A percentile compares a stretch with the other conserved stretches of the same genome.
Conservation (phyloP, 1,140 invertebrate species). For the Sminthurides bifidus region DNA sequence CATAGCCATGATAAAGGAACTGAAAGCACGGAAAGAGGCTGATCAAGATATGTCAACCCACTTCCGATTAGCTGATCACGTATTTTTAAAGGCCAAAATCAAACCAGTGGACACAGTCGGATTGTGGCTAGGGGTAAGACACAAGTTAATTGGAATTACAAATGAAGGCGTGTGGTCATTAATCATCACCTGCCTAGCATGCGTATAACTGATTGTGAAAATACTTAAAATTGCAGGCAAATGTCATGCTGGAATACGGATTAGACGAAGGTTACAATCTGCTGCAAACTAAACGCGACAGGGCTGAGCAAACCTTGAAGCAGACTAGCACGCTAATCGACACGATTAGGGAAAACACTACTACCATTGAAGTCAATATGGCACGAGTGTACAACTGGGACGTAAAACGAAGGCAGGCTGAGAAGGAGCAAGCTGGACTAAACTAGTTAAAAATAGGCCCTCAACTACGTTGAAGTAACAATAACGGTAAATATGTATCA, state of each 20-base stretch:
- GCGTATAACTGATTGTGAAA: too few relatives aligned
- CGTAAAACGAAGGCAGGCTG: constrained; percentile 69
- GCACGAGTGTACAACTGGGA: constrained; percentile 93
- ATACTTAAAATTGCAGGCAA: constrained; percentile 61
- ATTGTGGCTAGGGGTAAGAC: constrained; percentile 80
- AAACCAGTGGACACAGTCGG: constrained; percentile 87
- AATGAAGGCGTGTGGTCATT: too few relatives aligned
- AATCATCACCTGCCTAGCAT: too few relatives aligned
- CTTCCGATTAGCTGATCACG: constrained; percentile 89
- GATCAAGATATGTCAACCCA: constrained; percentile 64
- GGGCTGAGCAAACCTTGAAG: constrained; percentile 66
- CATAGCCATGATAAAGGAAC: constrained; percentile 79
- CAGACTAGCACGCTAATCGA: constrained; percentile 25
- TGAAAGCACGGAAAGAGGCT: constrained; percentile 64
- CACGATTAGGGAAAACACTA: constrained; percentile 67
- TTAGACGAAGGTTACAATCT: constrained; percentile 81
- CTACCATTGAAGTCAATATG: constrained; percentile 97
- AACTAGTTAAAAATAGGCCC: too few relatives aligned
- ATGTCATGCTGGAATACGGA: constrained; percentile 96
- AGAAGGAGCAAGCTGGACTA: constrained; percentile 34
- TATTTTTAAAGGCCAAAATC: constrained; percentile 76
- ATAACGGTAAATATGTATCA: too few relatives aligned
- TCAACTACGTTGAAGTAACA: too few relatives aligned
- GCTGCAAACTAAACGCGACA: constrained; percentile 74
- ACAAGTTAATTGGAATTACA: too few relatives aligned